A percentile compares a stretch with the other conserved stretches of the same genome.
Evolutionary conservation across 2,888 invertebrate genomes (phyloP).

Genomic region (Stramonita haemastoma): DNA sequence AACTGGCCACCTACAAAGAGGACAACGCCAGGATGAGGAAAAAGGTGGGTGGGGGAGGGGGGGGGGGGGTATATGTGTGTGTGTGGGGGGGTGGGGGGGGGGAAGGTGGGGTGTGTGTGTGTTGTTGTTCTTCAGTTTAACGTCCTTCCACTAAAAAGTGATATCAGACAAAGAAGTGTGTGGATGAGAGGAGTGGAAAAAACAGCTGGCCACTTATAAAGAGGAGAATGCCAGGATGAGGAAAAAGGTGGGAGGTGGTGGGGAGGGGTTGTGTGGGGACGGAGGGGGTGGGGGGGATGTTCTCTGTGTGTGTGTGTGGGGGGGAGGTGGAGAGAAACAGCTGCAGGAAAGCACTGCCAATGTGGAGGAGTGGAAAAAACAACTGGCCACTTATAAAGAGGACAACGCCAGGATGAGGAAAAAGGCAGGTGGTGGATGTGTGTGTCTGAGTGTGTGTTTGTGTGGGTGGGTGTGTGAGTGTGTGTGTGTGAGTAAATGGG

Average conservation of each 20-base stretch:
- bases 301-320: too few species aligned
- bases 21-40: conserved; percentile 77
- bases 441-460: conserved; percentile 68
- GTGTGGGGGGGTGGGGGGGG: too few species aligned
- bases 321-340: too few species aligned
- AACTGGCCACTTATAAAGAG: conserved; percentile 84
- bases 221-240: conserved; percentile 78
- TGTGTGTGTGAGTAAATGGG: conserved; percentile 76
- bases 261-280: neutral
- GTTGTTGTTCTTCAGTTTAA: too few species aligned
- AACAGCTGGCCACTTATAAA: conserved; percentile 87
- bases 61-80: too few species aligned
- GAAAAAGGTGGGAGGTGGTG: conserved; percentile 66
- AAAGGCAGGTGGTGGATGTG: conserved; percentile 18
- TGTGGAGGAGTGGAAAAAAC: conserved; percentile 98
- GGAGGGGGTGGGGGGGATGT: too few species aligned
- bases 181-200: conserved; percentile 98
- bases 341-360: conserved; percentile 96
- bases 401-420: conserved; percentile 74
- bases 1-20: conserved; percentile 84
- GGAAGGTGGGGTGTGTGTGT: too few species aligned
- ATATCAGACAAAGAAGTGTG: too few species aligned
- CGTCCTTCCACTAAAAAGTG: too few species aligned
- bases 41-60: conserved; percentile 63
- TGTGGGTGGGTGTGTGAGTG: too few species aligned